phyloP scores from a whole-genome alignment of 2,888 invertebrate species.

The Druceiella hillmani region DNA sequence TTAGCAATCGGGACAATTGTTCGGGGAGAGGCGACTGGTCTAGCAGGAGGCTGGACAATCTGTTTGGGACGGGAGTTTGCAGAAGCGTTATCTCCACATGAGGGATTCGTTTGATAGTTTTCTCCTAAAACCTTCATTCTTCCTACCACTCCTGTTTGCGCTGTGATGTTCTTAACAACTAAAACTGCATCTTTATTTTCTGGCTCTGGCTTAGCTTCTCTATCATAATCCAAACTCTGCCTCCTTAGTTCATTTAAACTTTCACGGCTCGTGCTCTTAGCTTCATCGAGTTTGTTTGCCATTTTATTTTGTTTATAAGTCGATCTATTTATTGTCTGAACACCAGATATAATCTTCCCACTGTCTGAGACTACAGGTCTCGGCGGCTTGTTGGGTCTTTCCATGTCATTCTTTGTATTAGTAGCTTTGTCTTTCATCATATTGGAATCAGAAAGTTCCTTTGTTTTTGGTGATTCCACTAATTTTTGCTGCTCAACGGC shows the following conservation, averaged over 20 bases:
- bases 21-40: conserved; percentile 52
- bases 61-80: conserved; percentile 27
- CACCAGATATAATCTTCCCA: conserved; percentile 47
- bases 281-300: conserved; percentile 42
- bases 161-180: conserved; percentile 38
- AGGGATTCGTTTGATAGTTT: conserved; percentile 35
- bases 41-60: conserved; percentile 33
- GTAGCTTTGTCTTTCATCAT: conserved; percentile 31
- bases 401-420: conserved; percentile 32
- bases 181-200: conserved; percentile 32
- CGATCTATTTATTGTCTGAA: conserved; percentile 56
- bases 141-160: conserved; percentile 41
- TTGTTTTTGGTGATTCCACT: conserved; percentile 29
- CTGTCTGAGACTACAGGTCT: conserved; percentile 50
- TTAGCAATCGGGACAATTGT: conserved; percentile 43
- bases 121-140: conserved; percentile 42
- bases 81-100: conserved; percentile 27
- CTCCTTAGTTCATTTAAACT: conserved; percentile 41
- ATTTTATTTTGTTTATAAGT: conserved; percentile 48
- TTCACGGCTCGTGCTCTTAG: conserved; percentile 39
- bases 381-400: conserved; percentile 61
- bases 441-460: conserved; percentile 28
- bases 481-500: conserved; percentile 15
- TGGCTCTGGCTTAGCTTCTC: conserved; percentile 40
- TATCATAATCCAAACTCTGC: conserved; percentile 53